Evolutionary conservation across 2,797 vertebrate species (phyloP).

Genomic region (Ceryle rudis): DNA sequence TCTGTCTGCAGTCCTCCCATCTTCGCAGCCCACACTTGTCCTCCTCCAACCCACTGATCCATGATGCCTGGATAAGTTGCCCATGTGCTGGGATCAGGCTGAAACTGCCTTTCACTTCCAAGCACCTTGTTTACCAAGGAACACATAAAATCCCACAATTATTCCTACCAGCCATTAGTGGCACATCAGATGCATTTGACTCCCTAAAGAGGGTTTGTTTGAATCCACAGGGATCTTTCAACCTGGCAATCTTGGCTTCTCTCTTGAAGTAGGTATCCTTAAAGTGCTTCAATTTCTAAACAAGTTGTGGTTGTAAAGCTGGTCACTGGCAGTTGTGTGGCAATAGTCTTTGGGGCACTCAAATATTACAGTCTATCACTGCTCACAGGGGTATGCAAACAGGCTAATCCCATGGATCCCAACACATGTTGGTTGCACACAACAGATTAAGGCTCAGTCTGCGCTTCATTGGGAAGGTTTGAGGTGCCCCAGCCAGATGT

Average conservation of each 20-base stretch:
- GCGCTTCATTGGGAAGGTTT: not conserved
- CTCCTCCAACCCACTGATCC: not conserved
- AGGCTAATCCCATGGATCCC: not conserved
- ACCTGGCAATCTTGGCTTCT: not conserved
- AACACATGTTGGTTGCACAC: not conserved
- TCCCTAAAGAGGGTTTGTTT: not conserved
- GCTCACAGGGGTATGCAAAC: not conserved
- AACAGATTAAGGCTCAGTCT: not conserved
- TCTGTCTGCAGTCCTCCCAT: not conserved
- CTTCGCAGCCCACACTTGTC: not conserved
- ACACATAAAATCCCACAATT: not conserved
- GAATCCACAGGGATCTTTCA: not conserved
- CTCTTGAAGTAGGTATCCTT: not conserved
- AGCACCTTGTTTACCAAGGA: not conserved
- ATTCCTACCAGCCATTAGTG: rapidly evolving
- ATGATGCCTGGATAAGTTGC: not conserved
- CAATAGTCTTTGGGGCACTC: not conserved
- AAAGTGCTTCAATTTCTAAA: not conserved
- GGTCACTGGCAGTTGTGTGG: not conserved
- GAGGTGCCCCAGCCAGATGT: not conserved
- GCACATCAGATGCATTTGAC: not conserved
- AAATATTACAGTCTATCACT: not conserved
- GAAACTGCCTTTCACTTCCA: not conserved
- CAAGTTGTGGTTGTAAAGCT: not conserved
- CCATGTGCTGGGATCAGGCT: not conserved